Base-by-base conservation (phyloP, 2,888 invertebrate species). In the Ophonus ardosiacus region DNA sequence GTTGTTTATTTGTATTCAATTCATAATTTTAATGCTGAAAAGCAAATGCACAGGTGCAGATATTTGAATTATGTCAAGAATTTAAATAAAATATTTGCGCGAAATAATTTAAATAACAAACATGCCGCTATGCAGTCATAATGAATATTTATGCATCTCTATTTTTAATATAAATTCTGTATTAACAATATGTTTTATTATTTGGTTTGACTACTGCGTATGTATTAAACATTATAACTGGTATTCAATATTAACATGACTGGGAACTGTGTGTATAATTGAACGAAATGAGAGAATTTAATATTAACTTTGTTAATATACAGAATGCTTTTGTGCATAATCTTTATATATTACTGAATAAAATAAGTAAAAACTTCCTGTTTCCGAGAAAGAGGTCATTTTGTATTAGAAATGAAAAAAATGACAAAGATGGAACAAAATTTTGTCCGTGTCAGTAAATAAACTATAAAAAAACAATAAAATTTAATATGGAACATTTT, bases 81-180 rank as follows among this genome's bases (percentile, higher is more conserved):
- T 74, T 74, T 74, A 43, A 74, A 74, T 74, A 74, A 43, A 74
- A 74, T 74, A 74, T 68, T 74, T 74, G 71, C 18, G 10, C 13
- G 40, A 43, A 74, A 43, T 74, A 43, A 74, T 74, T 74, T 74
- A 43, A 74, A 74, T 74, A 43, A 43, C 71, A 74, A 74, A 74
- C 18, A 74, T 43, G 8, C 2, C 18, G 13, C 43, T 40, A 15
- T 40, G 71, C 40, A 40, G 43, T 74, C 18, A 74, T 43, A 74
- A 74, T 74, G 68, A 68, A 68, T 68, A 68, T 68, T 68, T 68
- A 68, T 68, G n/a, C 31, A 38, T 68, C 15, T 31, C 68, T 63
- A 68, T 68, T 68, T 68, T 68, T 68, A 68, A 24, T 68, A 38
- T 38, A 68, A 68, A 31, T 68, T 31, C 68, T 68, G 68, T 31